Base-by-base conservation (phyloP, 2,797 vertebrate species). In the Argya squamiceps region DNA sequence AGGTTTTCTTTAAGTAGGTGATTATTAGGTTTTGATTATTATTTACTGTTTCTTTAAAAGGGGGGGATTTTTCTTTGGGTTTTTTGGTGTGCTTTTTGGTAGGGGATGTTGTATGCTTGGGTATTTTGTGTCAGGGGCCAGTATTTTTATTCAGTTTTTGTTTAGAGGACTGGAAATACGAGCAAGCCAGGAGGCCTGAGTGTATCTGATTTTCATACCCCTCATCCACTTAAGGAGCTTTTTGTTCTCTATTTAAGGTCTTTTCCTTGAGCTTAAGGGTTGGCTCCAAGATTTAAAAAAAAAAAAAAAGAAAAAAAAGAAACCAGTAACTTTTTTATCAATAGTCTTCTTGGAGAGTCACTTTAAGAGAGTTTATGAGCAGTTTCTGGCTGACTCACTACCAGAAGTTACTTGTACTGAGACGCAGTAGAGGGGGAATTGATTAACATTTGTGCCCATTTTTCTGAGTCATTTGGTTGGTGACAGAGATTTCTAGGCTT, bases 41-140 rank as follows among this genome's bases (percentile, higher is more conserved):
- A 24, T 39, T 43, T 26, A 10, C 4, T 37, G 11, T 13, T 30
- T 74, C 17, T 41, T 60, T 4, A 2, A 17, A 47, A 53, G 6
- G 12, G 3, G 12, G 14, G 1, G 27, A 19, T 7, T 41, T 52
- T 52, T 39, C 14, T 46, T 60, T 22, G 18, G 5, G 2, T 3
- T 26, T 88, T 74, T 67, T 34, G 4, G 21, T 30, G 39, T 18
- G 8, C 5, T 14, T 21, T 30, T 50, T 52, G 39, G 5, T 52
- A 7, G 24, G 39, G 15, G 5, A 39, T 34, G 8, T 41, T 46
- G 6, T 16, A 5, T 36, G 17, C 8, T 74, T 23, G 10, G 18
- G 26, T 27, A 9, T 56, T 43, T 79, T 27, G 19, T 41, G 12
- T 63, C 0, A 0, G 16, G 14, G 14, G 16, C 1, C 27, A 22